These are phyloP conservation scores for Premnoplex brunnescens DNA, from an alignment of 2,797 vertebrate species.

Conservation along the genomic window DNA sequence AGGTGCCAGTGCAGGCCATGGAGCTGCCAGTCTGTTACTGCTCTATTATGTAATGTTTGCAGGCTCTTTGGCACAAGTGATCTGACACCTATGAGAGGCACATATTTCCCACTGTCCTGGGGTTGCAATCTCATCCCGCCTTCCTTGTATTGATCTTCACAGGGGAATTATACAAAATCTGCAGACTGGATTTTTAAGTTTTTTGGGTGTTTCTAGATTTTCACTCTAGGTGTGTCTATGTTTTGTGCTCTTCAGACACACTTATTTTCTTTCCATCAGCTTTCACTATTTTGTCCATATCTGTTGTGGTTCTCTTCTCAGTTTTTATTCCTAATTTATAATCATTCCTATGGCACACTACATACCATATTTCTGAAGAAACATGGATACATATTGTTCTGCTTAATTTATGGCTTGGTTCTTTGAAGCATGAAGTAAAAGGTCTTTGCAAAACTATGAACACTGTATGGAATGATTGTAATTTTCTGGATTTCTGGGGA, in stretches of 20 bases:
- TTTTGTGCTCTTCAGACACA: not conserved
- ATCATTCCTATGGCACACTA: not conserved
- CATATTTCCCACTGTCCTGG: not conserved
- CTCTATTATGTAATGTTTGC: not conserved
- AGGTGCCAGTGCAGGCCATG: not conserved
- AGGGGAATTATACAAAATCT: not conserved
- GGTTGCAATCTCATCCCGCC: not conserved
- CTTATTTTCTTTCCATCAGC: not conserved
- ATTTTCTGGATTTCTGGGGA: conserved; percentile 59
- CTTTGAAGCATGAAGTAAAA: conserved; percentile 4
- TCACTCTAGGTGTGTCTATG: not conserved
- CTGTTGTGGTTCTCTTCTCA: not conserved
- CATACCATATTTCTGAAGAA: not conserved
- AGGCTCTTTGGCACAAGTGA: not conserved
- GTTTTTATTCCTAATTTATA: not conserved
- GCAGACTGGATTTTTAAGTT: not conserved
- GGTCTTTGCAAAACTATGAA: not conserved
- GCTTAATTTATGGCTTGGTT: not conserved
- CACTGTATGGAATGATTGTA: not conserved
- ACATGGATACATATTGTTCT: not conserved
- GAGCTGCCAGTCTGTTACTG: not conserved
- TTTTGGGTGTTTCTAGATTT: not conserved
- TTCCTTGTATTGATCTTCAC: not conserved
- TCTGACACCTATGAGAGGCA: not conserved
- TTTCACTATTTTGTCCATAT: not conserved